Percentiles rank a stretch among this genome's conserved stretches.
phyloP scores from a whole-genome alignment of 2,113 vertebrate species.

The Crocuta crocuta region DNA sequence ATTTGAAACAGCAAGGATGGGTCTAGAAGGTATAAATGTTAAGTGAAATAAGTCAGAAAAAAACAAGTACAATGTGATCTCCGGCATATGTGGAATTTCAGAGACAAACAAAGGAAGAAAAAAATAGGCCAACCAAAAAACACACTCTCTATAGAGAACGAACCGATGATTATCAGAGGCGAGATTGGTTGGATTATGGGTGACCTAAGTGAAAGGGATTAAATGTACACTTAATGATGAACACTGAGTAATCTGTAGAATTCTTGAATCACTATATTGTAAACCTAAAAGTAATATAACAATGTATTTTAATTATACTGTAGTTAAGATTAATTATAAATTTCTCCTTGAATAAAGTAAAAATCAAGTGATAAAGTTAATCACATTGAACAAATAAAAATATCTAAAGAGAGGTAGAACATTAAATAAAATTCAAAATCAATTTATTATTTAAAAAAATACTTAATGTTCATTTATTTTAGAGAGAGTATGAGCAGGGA shows the following conservation, averaged over 20 bases:
- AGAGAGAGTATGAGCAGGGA: no score
- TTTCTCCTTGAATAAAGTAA: neutral
- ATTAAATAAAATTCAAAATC: conserved; percentile 15
- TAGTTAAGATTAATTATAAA: neutral
- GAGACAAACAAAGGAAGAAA: neutral
- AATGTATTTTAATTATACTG: neutral
- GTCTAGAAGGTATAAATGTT: neutral
- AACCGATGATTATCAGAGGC: neutral
- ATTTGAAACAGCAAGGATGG: neutral
- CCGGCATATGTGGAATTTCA: neutral
- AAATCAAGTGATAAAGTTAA: neutral
- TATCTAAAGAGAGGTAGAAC: neutral
- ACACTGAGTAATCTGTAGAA: neutral
- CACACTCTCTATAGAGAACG: neutral
- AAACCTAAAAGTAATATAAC: neutral
- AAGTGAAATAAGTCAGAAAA: neutral
- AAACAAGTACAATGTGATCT: neutral
- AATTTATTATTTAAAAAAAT: no score
- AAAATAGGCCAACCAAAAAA: neutral
- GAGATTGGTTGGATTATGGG: neutral
- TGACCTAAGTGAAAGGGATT: neutral
- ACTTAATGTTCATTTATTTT: no score
- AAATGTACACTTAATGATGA: neutral
- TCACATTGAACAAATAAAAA: neutral
- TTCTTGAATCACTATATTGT: neutral